A percentile compares a stretch with the other conserved stretches of the same genome.
Conservation (phyloP, 2,888 invertebrate species). For the Acanthococcus lagerstroemiae region DNA sequence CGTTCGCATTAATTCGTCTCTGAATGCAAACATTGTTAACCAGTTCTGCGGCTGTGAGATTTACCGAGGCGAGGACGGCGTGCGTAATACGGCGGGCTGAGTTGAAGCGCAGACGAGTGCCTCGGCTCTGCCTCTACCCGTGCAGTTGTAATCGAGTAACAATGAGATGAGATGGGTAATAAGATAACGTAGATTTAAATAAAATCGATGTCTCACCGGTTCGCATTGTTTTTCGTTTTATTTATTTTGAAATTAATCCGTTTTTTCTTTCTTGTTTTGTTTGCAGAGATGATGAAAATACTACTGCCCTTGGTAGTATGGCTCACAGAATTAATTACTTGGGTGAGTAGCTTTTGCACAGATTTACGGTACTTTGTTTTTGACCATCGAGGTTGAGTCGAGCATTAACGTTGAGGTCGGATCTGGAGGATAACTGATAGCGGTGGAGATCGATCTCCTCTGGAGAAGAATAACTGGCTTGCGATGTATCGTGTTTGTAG, state of each 20-base stretch:
- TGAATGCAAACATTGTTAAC: background rate
- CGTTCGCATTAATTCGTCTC: background rate
- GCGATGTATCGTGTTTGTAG: too few species aligned
- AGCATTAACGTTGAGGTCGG: too few species aligned
- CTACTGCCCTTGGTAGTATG: constrained; percentile 29
- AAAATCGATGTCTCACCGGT: background rate
- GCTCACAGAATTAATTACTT: constrained; percentile 25
- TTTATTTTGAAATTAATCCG: background rate
- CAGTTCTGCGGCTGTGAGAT: background rate
- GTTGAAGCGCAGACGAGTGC: too few species aligned
- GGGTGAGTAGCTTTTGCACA: constrained; percentile 13
- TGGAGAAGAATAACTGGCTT: too few species aligned
- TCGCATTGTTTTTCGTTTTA: background rate
- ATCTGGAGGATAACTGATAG: too few species aligned
- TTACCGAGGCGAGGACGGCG: background rate
- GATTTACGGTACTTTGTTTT: too few species aligned
- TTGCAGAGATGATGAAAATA: constrained; percentile 24
- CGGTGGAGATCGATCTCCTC: too few species aligned
- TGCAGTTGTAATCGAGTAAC: background rate
- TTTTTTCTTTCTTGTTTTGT: constrained; percentile 22
- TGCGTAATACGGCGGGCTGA: too few species aligned
- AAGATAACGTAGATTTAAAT: background rate
- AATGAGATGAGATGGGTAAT: background rate
- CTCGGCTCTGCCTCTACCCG: too few species aligned
- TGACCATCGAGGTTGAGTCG: too few species aligned